Evolutionary conservation across 2,888 invertebrate species (phyloP), one percentile per base, ranked within the genome.

Genomic region (Chalcosyrphus nemorum): DNA sequence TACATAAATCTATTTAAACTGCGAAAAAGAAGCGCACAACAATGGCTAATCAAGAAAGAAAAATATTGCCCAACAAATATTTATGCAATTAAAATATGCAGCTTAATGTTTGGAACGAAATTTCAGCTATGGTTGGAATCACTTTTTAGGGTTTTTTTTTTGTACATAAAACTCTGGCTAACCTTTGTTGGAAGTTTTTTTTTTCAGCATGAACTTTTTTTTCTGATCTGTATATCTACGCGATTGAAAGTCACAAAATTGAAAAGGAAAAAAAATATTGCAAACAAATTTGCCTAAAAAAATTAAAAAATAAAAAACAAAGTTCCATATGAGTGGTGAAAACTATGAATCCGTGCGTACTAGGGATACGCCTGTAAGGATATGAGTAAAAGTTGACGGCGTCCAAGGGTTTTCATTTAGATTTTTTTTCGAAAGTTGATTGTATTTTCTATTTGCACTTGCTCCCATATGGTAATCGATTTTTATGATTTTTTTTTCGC

Each of bases 1-100:
- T 32, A 17, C 65, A 59, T 59, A 77, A 81, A 75, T 66, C 11
- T 11, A 19, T n/a, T 3, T 7, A 77, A 76, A 66, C 21, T 61
- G 56, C 68, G 32, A 61, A 78, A 66, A 54, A 43, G 50, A 66
- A 47, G 71, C 66, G 54, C 54, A 29, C 38, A 66, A 21, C 82
- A 68, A 68, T 61, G 72, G 63, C 68, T 82, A 82, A 82, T 82
- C 82, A 82, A 82, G 66, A 78, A 78, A 78, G 54, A 61, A 78
- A 82, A 82, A 82, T 78, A 82, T 82, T 78, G 82, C 59, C 61
- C 21, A 56, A 74, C 82, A 72, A 82, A 82, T 76, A 76, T 76
- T 76, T 76, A 68, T 78, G 78, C 78, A 82, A 82, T 82, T 82
- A 78, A 82, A 82, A 82, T 72, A 71, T 82, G 66, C 78, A 82